Evolutionary conservation across 2,797 vertebrate genomes (phyloP).

Genomic region (Clarias platycephalus): DNA sequence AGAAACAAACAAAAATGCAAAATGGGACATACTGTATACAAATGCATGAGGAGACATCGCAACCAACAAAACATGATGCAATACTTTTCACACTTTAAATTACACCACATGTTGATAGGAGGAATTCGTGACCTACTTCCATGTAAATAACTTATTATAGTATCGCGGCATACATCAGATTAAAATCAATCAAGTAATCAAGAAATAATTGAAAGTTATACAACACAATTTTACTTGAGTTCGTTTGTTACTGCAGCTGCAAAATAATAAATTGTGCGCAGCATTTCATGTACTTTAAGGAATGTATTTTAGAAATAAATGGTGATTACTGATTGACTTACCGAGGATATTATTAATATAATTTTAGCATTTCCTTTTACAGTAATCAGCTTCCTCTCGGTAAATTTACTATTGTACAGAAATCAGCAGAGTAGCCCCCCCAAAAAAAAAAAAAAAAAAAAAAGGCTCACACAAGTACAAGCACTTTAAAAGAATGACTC

Average conservation of each 20-base stretch:
- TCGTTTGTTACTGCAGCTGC: background rate
- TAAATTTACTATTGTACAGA: background rate
- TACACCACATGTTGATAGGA: background rate
- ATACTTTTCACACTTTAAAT: background rate
- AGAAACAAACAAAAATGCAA: background rate
- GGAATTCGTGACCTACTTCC: background rate
- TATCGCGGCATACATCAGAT: background rate
- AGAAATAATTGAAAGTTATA: background rate
- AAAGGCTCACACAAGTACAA: background rate
- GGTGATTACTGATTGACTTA: background rate
- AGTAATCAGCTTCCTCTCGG: background rate
- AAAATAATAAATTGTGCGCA: background rate
- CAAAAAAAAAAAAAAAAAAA: background rate
- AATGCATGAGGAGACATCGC: background rate
- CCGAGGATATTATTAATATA: background rate
- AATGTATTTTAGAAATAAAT: background rate
- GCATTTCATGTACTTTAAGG: background rate
- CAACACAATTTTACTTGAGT: background rate
- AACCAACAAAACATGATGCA: background rate
- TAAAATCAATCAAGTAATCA: background rate
- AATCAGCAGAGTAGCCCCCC: background rate
- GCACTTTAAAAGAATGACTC: slow-evolving; percentile 12
- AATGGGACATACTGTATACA: background rate
- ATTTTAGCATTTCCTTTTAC: background rate
- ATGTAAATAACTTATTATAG: background rate